These are phyloP conservation scores for Amblyraja radiata DNA, from an alignment of 2,797 vertebrate species.

Conservation along the genomic window DNA sequence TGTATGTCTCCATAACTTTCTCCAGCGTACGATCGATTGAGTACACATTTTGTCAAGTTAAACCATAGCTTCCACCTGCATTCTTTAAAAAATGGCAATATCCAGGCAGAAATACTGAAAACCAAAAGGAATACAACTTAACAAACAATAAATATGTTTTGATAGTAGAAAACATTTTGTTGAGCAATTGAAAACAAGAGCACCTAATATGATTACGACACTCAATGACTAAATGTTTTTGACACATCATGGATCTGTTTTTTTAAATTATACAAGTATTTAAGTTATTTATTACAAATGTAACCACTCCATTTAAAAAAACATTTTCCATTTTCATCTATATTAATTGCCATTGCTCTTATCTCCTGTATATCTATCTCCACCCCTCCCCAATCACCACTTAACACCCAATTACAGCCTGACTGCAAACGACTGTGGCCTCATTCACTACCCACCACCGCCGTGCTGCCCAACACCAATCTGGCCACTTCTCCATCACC, in stretches of 20 bases:
- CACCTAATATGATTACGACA: background rate
- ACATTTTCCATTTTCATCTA: background rate
- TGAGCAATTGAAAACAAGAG: background rate
- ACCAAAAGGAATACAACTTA: background rate
- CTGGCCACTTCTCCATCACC: no score
- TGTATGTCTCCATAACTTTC: no score
- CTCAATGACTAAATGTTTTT: background rate
- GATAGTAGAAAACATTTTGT: background rate
- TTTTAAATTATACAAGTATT: background rate
- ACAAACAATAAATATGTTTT: background rate
- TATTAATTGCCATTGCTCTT: background rate
- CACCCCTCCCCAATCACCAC: no score
- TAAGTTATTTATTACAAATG: no score
- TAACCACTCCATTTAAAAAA: background rate
- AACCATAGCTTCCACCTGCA: background rate
- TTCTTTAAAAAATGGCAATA: background rate
- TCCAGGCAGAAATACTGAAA: background rate
- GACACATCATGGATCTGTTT: background rate
- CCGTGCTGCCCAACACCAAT: no score
- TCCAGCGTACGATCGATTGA: no score
- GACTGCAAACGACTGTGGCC: no score
- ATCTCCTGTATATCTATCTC: no score
- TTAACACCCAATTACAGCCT: no score
- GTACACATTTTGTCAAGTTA: background rate
- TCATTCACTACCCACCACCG: no score